Percentiles rank a stretch among this genome's conserved stretches.
phyloP scores from a whole-genome alignment of 2,113 vertebrate genomes.

The Eira barbara region DNA sequence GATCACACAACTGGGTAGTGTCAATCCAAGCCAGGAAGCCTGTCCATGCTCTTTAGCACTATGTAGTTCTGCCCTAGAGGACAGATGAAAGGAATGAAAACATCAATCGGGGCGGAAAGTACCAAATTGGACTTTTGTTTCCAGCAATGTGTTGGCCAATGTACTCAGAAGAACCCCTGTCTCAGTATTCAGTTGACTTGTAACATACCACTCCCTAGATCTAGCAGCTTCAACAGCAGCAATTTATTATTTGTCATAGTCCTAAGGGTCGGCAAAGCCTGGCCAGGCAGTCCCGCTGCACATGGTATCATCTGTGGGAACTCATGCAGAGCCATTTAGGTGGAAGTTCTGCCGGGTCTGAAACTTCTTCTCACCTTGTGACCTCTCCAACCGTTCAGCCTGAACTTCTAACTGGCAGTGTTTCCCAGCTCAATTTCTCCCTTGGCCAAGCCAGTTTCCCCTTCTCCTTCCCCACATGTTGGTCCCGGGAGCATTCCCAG shows the following conservation, averaged over 20 bases:
- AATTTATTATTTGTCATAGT: neutral
- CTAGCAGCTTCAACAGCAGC: neutral
- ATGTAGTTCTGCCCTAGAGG: neutral
- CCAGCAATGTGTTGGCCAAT: neutral
- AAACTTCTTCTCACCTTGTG: neutral
- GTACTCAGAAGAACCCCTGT: neutral
- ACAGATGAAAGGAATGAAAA: neutral
- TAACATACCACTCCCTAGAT: neutral
- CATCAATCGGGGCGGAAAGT: neutral
- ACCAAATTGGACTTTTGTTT: neutral
- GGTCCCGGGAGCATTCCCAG: neutral
- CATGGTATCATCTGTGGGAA: neutral
- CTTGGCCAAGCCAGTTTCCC: neutral
- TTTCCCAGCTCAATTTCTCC: neutral
- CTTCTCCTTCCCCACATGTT: neutral
- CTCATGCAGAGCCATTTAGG: neutral
- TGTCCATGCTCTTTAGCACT: neutral
- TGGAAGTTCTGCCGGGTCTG: neutral
- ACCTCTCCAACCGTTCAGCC: neutral
- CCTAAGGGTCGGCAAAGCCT: neutral
- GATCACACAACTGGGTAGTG: neutral
- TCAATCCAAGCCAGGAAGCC: neutral
- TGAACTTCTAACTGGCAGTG: neutral
- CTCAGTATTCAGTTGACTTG: neutral
- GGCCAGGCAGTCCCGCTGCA: neutral